phyloP scores from a whole-genome alignment of 1,140 invertebrate species.

The Penaeus japonicus region DNA sequence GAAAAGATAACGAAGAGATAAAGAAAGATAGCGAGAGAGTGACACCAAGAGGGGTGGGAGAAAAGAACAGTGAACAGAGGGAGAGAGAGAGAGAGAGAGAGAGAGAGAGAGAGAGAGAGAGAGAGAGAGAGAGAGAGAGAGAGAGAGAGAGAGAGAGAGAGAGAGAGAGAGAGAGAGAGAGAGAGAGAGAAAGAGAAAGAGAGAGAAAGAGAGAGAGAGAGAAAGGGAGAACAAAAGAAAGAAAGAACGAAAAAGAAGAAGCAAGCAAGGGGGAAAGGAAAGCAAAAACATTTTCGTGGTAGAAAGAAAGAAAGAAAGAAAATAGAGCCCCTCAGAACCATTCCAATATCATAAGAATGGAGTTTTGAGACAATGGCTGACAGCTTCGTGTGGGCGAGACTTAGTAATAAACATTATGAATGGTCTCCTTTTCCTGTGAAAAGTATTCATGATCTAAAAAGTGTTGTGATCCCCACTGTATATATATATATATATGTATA shows the following conservation, averaged over 20 bases:
- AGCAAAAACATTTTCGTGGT: too few species aligned
- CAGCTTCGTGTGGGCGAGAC: not conserved
- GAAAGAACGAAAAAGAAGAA: not conserved
- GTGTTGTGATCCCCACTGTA: not conserved
- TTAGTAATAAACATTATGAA: not conserved
- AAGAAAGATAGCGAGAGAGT: not conserved
- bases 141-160: not conserved
- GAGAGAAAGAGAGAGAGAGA: not conserved
- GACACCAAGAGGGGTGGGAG: too few species aligned
- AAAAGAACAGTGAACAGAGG: too few species aligned
- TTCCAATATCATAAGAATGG: not conserved
- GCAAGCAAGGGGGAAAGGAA: not conserved
- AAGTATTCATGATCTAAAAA: not conserved
- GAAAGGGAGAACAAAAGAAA: not conserved
- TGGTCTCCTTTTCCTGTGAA: too few species aligned
- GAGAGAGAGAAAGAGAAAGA: not conserved
- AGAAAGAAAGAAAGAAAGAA: not conserved
- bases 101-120: slow-evolving; percentile 6
- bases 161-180: not conserved
- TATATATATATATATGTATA: not conserved
- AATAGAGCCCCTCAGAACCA: not conserved
- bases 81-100: not conserved
- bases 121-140: slow-evolving; percentile 1
- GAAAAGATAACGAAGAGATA: not conserved
- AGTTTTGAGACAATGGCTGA: not conserved